Evolutionary conservation across 2,113 vertebrate genomes (phyloP), one percentile per base, ranked within the genome.

Genomic region (Zingel zingel): DNA sequence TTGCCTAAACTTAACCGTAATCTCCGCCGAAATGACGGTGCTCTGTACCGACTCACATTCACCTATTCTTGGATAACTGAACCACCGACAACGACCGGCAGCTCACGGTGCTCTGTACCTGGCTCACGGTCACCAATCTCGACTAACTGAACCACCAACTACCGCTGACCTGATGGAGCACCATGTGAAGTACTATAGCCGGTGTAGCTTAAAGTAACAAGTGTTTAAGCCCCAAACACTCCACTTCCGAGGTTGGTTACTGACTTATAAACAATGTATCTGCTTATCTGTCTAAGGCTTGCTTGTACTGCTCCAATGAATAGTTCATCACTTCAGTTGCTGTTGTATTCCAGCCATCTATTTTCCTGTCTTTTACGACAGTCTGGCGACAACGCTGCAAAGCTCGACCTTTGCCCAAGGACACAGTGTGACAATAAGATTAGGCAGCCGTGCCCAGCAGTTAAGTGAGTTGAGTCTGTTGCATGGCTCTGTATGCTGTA

Each of bases 381-480:
- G 74, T 36, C 59, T 11, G 19, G 81, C 78, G 86, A 81, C 77
- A 89, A 73, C 27, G 3, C 59, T 53, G 59, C 82, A 77, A 36
- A 73, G 43, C 14, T n/a, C 71, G 83, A 59, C 82, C 84, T 87
- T 69, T 43, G 77, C 87, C 79, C 90, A 89, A 93, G 91, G 89
- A 91, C 91, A 88, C 71, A 74, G 62, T 58, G 68, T 88, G 77
- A 91, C 87, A 91, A 77, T 80, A 71, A 84, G 79, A 90, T 86
- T 78, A 82, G 77, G 77, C 63, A 67, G 76, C 56, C 4, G 27
- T 71, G 81, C 67, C 59, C 39, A 11, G 53, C 58, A 77, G 79
- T 74, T 61, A 64, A 74, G 67, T 36, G 76, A 73, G 82, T 66
- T 30, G 66, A 51, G 43, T 74, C 30, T 72, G 78, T 65, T 75